Base-by-base conservation (phyloP, 2,113 vertebrate species). In the Tupaia chinensis region DNA sequence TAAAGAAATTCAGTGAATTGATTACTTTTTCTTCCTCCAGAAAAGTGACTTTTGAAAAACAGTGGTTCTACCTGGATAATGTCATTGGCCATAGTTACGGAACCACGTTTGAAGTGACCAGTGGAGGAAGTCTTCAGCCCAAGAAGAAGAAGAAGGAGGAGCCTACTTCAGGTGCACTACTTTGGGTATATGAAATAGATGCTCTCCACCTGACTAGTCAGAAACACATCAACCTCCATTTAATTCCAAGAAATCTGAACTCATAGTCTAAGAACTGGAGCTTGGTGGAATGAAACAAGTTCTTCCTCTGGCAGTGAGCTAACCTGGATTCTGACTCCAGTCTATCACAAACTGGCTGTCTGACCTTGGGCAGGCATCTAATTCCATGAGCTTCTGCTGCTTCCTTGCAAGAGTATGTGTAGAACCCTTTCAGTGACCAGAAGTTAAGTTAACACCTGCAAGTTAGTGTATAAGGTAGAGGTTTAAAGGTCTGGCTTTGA, bases 1-100 rank as follows among this genome's bases (percentile, higher is more conserved):
- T 95, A 89, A 81, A 91, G 23, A 80, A 85, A 53, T n/a, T 82
- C 14, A 80, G 13, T 73, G 97, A 83, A 97, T 63, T 85, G 61
- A 20, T 78, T 88, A 72, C n/a, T 13, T 97, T 95, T 84, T 91
- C 95, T 95, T 23, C 92, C 97, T 44, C 94, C 98, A 99, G 99
- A 97, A 99, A 99, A 98, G 97, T 99, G 27, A 98, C 98, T 90
- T 99, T 99, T 98, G 99, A 99, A 98, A 99, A 99, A 96, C 99
- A 99, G 96, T 99, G 99, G 99, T 99, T 99, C 89, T 99, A 99
- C 97, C 91, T 99, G 97, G 99, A 99, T 82, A 99, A 99, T 1
- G 98, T 98, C 5, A 99, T 99, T 0, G 99, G 99, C 20, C 98
- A 99, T 29, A 78, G 98, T 89, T 99, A 99, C 61, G 99, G 99